These are phyloP conservation scores for Myzus persicae DNA, from an alignment of 1,140 invertebrate genomes.

Conservation along the genomic window DNA sequence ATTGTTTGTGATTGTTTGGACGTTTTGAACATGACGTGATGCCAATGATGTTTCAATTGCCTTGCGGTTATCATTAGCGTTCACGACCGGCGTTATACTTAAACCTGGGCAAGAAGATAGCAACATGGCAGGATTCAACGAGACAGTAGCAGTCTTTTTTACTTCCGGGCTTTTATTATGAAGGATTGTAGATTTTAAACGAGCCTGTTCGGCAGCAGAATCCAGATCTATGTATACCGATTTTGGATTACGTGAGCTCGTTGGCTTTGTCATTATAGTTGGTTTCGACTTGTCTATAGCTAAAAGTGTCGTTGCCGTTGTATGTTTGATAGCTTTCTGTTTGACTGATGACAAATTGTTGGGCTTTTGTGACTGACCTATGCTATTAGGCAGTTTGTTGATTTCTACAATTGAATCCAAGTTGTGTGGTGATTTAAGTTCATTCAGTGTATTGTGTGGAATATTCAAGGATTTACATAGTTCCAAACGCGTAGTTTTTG, in stretches of 20 bases:
- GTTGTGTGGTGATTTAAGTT: not conserved
- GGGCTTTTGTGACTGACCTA: not conserved
- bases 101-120: slow-evolving; percentile 37
- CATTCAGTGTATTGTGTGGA: not conserved
- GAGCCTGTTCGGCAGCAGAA: slow-evolving; percentile 21
- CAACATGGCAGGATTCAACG: not conserved
- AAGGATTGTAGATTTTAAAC: not conserved
- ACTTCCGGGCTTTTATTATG: not conserved
- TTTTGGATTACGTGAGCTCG: not conserved
- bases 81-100: slow-evolving; percentile 24
- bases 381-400: not conserved
- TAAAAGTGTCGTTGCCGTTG: not conserved
- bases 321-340: not conserved
- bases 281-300: not conserved
- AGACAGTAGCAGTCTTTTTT: not conserved
- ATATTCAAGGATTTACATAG: not conserved
- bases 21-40: not conserved
- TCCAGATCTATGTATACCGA: slow-evolving; percentile 5
- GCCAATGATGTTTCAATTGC: not conserved
- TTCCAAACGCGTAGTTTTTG: not conserved
- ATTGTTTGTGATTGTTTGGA: not conserved
- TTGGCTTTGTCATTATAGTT: not conserved
- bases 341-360: not conserved
- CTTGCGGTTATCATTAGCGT: not conserved
- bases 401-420: not conserved